These are phyloP conservation scores for Suncus etruscus DNA, from an alignment of 2,113 vertebrate species.

Conservation along the genomic window DNA sequence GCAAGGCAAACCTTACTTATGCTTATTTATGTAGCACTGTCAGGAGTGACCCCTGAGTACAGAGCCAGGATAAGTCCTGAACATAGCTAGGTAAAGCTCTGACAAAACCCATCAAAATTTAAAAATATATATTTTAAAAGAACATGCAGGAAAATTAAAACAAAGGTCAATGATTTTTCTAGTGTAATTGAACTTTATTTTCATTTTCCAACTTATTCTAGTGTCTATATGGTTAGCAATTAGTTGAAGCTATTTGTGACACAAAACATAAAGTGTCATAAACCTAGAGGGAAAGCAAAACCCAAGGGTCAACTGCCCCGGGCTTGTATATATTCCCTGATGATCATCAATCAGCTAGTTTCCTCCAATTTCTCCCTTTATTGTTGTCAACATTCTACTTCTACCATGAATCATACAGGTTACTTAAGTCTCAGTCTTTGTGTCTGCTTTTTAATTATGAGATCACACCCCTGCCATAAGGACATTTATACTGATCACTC, in stretches of 20 bases:
- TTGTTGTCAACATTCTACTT: not conserved
- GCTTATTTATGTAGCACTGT: too few species aligned
- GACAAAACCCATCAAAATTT: too few species aligned
- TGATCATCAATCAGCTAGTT: not conserved
- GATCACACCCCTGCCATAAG: not conserved
- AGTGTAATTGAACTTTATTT: not conserved
- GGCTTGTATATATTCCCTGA: not conserved
- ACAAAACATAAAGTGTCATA: not conserved
- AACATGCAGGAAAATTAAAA: too few species aligned
- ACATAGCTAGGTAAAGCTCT: too few species aligned
- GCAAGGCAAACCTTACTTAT: not conserved
- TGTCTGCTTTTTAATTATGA: conserved; percentile 2
- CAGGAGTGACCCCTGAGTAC: too few species aligned
- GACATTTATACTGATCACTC: not conserved
- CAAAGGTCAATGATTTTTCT: too few species aligned
- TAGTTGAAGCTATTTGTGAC: not conserved
- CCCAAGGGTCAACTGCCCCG: not conserved
- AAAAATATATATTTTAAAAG: too few species aligned
- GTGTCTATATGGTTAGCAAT: not conserved
- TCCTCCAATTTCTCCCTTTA: not conserved
- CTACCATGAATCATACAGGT: not conserved
- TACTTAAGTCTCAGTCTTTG: not conserved
- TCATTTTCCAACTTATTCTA: not conserved
- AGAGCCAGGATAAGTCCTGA: too few species aligned
- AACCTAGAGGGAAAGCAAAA: not conserved